phyloP scores from a whole-genome alignment of 2,888 invertebrate genomes.

The Aleiodes alternator region DNA sequence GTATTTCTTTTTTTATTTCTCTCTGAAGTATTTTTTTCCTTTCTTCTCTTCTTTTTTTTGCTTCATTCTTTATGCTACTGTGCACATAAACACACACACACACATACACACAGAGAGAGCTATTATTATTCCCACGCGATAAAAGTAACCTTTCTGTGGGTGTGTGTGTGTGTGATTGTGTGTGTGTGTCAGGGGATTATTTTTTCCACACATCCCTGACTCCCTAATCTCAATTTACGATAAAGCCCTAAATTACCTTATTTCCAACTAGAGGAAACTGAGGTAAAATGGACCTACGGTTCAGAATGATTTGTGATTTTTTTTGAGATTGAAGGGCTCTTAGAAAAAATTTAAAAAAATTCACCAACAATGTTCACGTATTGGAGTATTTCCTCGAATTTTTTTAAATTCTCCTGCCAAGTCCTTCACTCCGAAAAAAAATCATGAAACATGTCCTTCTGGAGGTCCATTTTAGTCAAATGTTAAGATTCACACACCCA shows the following conservation, averaged over 20 bases:
- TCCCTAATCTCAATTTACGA: slow-evolving; percentile 13
- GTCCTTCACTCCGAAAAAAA: background rate
- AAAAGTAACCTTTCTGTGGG: background rate
- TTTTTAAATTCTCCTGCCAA: too few relatives aligned
- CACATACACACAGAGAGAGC: background rate
- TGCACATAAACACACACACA: background rate
- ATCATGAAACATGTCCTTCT: too few relatives aligned
- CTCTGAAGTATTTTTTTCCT: background rate
- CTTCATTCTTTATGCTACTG: slow-evolving; percentile 17
- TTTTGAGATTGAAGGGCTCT: too few relatives aligned
- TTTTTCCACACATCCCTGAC: background rate
- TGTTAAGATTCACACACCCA: too few relatives aligned
- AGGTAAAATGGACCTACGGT: too few relatives aligned
- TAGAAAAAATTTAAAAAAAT: too few relatives aligned
- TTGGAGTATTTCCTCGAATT: too few relatives aligned
- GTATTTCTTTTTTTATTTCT: slow-evolving; percentile 21
- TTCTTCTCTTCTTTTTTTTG: slow-evolving; percentile 3
- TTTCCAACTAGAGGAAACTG: background rate
- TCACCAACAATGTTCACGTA: too few relatives aligned
- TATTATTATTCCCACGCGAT: slow-evolving; percentile 29
- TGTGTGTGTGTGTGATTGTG: background rate
- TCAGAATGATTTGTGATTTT: too few relatives aligned
- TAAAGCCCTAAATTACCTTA: background rate
- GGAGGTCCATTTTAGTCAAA: too few relatives aligned
- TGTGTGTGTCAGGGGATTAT: background rate